Conservation (phyloP, 2,113 vertebrate genomes). For the Myanophis thanlyinensis region DNA sequence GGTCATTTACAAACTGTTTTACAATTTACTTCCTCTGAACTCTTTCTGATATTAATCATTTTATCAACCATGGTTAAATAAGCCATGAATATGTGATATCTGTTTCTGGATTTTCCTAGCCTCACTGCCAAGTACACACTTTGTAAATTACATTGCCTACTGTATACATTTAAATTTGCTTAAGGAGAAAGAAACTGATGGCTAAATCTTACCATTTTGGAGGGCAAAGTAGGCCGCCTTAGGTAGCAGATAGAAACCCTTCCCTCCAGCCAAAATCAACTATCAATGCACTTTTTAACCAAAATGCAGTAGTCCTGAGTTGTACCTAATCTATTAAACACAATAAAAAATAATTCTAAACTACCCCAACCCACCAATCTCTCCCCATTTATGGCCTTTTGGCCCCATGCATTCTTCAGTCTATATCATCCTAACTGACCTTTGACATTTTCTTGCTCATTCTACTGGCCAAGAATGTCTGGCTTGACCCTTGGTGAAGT, state of each 20-base stretch:
- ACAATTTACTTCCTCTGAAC: background rate
- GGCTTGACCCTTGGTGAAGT: too few relatives aligned
- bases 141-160: background rate
- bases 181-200: background rate
- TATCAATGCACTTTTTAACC: background rate
- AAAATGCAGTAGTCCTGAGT: background rate
- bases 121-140: background rate
- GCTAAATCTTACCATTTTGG: too few relatives aligned
- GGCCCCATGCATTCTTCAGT: background rate
- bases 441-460: too few relatives aligned
- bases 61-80: background rate
- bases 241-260: background rate
- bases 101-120: background rate
- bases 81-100: background rate
- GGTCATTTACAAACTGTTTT: background rate
- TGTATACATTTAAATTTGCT: background rate
- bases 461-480: too few relatives aligned
- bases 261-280: background rate
- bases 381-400: background rate
- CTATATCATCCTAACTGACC: too few relatives aligned
- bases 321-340: background rate
- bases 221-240: background rate
- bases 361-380: background rate
- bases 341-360: background rate
- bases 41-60: background rate